A percentile compares a stretch with the other conserved stretches of the same genome.
phyloP scores from a whole-genome alignment of 2,113 vertebrate genomes.

The Upupa epops region DNA sequence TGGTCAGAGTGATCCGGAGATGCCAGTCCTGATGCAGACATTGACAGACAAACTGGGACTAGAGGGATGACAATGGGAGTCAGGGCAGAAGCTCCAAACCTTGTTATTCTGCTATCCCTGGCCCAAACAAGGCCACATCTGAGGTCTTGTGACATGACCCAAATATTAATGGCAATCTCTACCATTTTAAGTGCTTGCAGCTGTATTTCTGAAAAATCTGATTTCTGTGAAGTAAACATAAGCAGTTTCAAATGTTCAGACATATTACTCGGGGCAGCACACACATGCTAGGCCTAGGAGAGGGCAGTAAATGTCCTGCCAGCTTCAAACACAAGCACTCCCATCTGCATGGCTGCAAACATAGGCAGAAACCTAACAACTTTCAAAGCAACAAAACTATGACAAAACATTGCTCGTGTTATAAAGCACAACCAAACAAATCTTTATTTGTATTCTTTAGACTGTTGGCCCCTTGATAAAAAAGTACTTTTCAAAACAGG shows the following conservation, averaged over 20 bases:
- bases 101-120: not conserved
- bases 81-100: not conserved
- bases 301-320: slow-evolving; percentile 9
- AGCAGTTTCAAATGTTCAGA: slow-evolving; percentile 42
- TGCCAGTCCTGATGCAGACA: not conserved
- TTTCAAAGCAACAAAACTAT: not conserved
- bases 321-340: slow-evolving; percentile 20
- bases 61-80: not conserved
- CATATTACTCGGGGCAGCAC: slow-evolving; percentile 25
- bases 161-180: slow-evolving; percentile 18
- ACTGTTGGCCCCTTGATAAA: not conserved
- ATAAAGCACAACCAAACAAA: not conserved
- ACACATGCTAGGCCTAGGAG: not conserved
- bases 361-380: not conserved
- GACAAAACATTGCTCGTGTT: not conserved
- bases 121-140: not conserved
- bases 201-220: slow-evolving; percentile 42
- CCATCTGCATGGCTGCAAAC: not conserved
- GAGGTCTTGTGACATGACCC: slow-evolving; percentile 29
- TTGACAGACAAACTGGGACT: not conserved
- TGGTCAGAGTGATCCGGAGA: not conserved
- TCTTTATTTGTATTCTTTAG: not conserved
- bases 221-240: slow-evolving; percentile 19
- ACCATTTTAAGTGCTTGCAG: slow-evolving; percentile 42
- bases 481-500: not conserved